Conservation (phyloP, 2,888 invertebrate species). For the Barypeithes pellucidus region DNA sequence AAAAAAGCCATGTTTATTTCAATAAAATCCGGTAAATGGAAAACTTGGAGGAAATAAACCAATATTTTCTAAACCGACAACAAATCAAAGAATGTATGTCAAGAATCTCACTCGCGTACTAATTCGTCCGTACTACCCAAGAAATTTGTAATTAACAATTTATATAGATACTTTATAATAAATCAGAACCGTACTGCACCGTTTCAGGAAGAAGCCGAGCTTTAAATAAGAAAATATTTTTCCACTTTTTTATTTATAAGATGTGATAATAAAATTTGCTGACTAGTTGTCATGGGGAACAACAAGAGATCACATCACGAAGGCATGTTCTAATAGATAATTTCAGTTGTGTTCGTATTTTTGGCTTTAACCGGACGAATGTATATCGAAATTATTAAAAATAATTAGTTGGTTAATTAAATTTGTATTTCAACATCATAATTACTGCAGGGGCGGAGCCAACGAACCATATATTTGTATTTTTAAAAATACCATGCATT, state of each 20-base stretch:
- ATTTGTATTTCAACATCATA: neutral
- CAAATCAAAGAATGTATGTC: conserved; percentile 6
- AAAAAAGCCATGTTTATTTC: neutral
- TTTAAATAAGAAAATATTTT: conserved; percentile 14
- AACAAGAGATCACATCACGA: conserved; percentile 32
- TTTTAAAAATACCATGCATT: neutral
- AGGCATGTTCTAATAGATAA: conserved; percentile 36
- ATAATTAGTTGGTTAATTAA: conserved; percentile 17
- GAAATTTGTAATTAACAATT: conserved; percentile 21
- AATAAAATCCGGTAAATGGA: neutral
- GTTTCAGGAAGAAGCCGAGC: conserved; percentile 3
- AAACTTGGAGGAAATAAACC: neutral
- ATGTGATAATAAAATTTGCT: conserved; percentile 7
- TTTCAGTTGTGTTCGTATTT: conserved; percentile 33
- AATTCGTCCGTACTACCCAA: conserved; percentile 12
- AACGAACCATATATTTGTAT: neutral
- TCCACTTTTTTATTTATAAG: conserved; percentile 27
- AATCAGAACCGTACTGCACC: conserved; percentile 17
- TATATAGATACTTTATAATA: conserved; percentile 16
- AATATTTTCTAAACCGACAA: neutral
- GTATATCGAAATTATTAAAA: conserved; percentile 17
- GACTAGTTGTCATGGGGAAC: conserved; percentile 31
- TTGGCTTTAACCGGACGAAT: conserved; percentile 17
- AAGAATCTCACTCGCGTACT: conserved; percentile 13
- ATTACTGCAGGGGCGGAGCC: neutral